Conservation (phyloP, 2,888 invertebrate genomes). For the Herminia tarsipennalis region DNA sequence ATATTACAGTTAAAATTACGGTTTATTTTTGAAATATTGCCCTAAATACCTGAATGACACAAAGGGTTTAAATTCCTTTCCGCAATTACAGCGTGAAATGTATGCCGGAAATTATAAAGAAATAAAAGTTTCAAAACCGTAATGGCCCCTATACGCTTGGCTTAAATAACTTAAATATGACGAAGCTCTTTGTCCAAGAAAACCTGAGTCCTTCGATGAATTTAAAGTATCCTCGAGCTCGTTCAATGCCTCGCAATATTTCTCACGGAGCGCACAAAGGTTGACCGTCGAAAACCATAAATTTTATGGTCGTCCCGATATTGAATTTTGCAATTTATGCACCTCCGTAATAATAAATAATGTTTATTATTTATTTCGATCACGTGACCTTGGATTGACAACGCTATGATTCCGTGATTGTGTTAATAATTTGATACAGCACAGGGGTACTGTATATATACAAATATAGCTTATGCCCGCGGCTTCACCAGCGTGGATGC, state of each 20-base stretch:
- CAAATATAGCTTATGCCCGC: no score
- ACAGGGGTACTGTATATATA: no score
- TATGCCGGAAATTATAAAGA: constrained; percentile 36
- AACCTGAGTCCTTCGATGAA: constrained; percentile 63
- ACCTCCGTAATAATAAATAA: constrained; percentile 56
- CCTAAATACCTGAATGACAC: no score
- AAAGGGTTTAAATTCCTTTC: constrained; percentile 18
- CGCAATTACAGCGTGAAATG: constrained; percentile 18
- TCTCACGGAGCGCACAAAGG: constrained; percentile 67
- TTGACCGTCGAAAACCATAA: constrained; percentile 67
- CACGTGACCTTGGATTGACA: constrained; percentile 55
- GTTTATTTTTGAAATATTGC: no score
- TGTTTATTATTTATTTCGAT: constrained; percentile 47
- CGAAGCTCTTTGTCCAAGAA: constrained; percentile 55
- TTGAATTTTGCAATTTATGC: constrained; percentile 73
- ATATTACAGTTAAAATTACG: constrained; percentile 38
- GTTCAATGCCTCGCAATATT: constrained; percentile 66
- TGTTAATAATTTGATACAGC: constrained; percentile 28
- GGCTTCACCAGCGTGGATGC: no score
- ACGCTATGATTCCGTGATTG: constrained; percentile 39
- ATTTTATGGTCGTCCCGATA: constrained; percentile 71
- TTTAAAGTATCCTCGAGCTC: constrained; percentile 61
- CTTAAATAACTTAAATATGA: constrained; percentile 48
- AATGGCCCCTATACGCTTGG: constrained; percentile 36
- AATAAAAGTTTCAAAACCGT: constrained; percentile 45